Percentiles rank a stretch among this genome's conserved stretches.
These are phyloP conservation scores for Pseudoatta argentina DNA, from an alignment of 1,140 invertebrate genomes.

Conservation along the genomic window DNA sequence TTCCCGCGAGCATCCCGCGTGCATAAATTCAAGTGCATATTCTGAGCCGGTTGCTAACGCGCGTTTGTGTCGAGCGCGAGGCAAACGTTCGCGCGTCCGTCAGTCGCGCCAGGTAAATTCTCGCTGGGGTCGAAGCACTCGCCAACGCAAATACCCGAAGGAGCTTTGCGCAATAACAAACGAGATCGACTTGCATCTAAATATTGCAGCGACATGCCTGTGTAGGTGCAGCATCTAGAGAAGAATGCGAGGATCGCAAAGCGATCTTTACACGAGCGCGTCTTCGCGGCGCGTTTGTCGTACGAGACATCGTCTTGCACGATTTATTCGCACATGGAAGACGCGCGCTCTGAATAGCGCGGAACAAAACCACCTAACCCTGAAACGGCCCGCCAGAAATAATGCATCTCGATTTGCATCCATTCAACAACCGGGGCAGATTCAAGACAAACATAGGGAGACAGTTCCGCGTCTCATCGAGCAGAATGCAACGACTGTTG, in stretches of 20 bases:
- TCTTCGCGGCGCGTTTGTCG: neutral
- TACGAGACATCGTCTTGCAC: slow-evolving; percentile 25
- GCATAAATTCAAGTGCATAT: slow-evolving; percentile 54
- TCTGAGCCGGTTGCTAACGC: slow-evolving; percentile 14
- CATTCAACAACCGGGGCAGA: slow-evolving; percentile 25
- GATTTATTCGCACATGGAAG: slow-evolving; percentile 64
- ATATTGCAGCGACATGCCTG: slow-evolving; percentile 62
- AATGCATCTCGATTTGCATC: slow-evolving; percentile 36
- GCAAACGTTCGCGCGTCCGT: slow-evolving; percentile 18
- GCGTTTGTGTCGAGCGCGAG: slow-evolving; percentile 4
- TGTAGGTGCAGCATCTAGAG: slow-evolving; percentile 61
- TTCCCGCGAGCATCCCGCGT: neutral
- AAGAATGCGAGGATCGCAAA: neutral
- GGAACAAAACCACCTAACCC: neutral
- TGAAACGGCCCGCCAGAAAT: slow-evolving; percentile 21
- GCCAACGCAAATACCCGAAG: slow-evolving; percentile 80
- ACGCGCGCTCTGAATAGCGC: slow-evolving; percentile 13
- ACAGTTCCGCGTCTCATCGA: slow-evolving; percentile 9
- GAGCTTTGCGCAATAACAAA: slow-evolving; percentile 76
- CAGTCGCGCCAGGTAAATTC: slow-evolving; percentile 74
- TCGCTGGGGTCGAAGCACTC: slow-evolving; percentile 74
- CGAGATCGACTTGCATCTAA: slow-evolving; percentile 73
- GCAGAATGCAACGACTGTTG: neutral
- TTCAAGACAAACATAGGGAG: neutral
- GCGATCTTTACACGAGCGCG: neutral